These are phyloP conservation scores for Myotis lucifugus DNA, from an alignment of 2,113 vertebrate genomes.

Conservation along the genomic window DNA sequence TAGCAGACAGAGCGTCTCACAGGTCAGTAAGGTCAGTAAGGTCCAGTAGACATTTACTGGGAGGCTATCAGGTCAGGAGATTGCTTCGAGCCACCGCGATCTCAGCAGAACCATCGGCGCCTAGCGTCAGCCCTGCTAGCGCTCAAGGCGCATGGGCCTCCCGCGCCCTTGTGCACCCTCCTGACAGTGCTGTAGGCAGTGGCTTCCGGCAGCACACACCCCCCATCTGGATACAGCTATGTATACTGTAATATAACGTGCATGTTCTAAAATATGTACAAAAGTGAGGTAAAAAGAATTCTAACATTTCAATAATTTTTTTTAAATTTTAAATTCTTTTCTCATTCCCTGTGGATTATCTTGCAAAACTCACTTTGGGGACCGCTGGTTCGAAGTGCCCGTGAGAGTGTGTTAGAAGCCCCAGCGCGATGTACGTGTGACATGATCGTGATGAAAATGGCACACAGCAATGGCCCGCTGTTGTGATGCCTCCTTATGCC, in stretches of 20 bases:
- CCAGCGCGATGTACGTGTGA: not conserved
- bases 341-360: not conserved
- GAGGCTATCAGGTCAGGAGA: no score
- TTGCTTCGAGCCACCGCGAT: no score
- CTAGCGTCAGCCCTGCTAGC: no score
- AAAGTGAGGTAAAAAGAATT: constrained; percentile 17
- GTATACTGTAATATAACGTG: not conserved
- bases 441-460: not conserved
- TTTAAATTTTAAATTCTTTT: not conserved
- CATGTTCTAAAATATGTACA: not conserved
- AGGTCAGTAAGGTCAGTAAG: no score
- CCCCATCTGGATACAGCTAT: not conserved
- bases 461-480: not conserved
- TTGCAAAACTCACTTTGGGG: not conserved
- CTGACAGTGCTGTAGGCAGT: no score
- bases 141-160: no score
- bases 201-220: not conserved
- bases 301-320: not conserved
- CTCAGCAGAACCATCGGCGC: no score
- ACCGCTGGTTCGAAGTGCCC: not conserved
- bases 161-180: no score
- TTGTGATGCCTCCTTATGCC: not conserved
- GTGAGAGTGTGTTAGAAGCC: constrained; percentile 4
- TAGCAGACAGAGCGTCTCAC: no score
- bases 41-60: no score